Evolutionary conservation across 2,888 invertebrate species (phyloP).

Genomic region (Neoscelio sp.): DNA sequence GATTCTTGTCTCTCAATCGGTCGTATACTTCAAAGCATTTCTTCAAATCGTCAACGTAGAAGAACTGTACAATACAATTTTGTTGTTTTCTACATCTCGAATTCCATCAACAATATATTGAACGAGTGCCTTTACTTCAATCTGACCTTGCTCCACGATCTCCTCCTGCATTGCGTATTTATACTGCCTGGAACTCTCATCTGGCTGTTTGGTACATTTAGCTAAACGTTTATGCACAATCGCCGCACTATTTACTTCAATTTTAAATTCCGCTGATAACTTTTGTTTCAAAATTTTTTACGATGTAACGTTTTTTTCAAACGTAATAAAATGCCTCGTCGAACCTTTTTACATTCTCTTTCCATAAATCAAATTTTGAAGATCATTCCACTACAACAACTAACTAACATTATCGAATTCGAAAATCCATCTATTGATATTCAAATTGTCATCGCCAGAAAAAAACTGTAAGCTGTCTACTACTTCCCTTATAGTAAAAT

Average conservation of each 20-base stretch:
- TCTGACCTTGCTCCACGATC: constrained; percentile 56
- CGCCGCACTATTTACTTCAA: constrained; percentile 53
- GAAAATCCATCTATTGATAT: constrained; percentile 51
- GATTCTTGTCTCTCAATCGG: neutral
- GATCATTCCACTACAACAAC: constrained; percentile 46
- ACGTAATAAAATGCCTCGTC: constrained; percentile 49
- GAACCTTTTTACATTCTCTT: constrained; percentile 58
- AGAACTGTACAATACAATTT: constrained; percentile 44
- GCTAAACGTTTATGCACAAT: too few species aligned
- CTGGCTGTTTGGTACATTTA: constrained; percentile 37
- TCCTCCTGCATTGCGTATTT: constrained; percentile 61
- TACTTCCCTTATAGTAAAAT: constrained; percentile 50
- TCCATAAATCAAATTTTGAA: constrained; percentile 61
- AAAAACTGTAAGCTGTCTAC: constrained; percentile 47
- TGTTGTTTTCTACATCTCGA: too few species aligned
- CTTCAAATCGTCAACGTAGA: constrained; percentile 32
- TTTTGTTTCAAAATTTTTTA: constrained; percentile 46
- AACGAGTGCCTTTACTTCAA: constrained; percentile 62
- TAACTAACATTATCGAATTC: constrained; percentile 63
- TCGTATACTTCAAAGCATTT: constrained; percentile 57
- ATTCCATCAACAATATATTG: constrained; percentile 66
- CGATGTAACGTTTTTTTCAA: constrained; percentile 33
- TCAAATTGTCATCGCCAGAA: constrained; percentile 34
- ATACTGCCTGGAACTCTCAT: constrained; percentile 60
- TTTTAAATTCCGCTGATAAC: constrained; percentile 56